Evolutionary conservation across 2,113 vertebrate species (phyloP).

Genomic region (Istiophorus platypterus): DNA sequence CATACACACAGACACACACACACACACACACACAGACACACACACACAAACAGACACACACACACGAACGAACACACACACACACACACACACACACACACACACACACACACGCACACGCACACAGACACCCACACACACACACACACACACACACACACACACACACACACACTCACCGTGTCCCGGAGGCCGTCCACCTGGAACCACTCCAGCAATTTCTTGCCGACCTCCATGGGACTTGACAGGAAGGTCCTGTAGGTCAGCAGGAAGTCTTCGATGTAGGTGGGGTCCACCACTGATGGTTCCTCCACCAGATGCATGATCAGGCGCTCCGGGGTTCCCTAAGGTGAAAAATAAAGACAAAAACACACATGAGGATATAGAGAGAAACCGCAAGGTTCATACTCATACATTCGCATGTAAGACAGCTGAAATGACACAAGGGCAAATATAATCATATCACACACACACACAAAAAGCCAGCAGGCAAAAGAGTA

Average conservation of each 20-base stretch:
- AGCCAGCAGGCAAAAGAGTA: background rate
- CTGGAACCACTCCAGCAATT: slow-evolving; percentile 96
- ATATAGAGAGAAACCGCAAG: background rate
- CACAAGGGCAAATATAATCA: slow-evolving; percentile 23
- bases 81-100: slow-evolving; percentile 19
- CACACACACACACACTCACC: slow-evolving; percentile 74
- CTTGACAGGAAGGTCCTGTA: slow-evolving; percentile 95
- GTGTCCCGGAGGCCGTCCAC: slow-evolving; percentile 93
- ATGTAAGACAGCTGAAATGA: background rate
- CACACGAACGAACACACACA: too few relatives aligned
- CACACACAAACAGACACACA: too few relatives aligned
- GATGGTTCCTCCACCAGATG: slow-evolving; percentile 98
- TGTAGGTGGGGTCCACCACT: slow-evolving; percentile 97
- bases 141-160: background rate
- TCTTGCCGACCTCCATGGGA: slow-evolving; percentile 93
- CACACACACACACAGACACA: background rate
- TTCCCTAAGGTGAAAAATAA: slow-evolving; percentile 83
- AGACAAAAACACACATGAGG: slow-evolving; percentile 14
- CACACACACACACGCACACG: background rate
- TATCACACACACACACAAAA: background rate
- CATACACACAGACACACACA: background rate
- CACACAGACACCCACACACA: background rate
- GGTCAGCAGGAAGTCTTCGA: slow-evolving; percentile 97
- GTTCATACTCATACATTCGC: background rate
- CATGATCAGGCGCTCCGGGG: slow-evolving; percentile 95